phyloP scores from a whole-genome alignment of 1,140 invertebrate species.

The Bombus difficillimus region DNA sequence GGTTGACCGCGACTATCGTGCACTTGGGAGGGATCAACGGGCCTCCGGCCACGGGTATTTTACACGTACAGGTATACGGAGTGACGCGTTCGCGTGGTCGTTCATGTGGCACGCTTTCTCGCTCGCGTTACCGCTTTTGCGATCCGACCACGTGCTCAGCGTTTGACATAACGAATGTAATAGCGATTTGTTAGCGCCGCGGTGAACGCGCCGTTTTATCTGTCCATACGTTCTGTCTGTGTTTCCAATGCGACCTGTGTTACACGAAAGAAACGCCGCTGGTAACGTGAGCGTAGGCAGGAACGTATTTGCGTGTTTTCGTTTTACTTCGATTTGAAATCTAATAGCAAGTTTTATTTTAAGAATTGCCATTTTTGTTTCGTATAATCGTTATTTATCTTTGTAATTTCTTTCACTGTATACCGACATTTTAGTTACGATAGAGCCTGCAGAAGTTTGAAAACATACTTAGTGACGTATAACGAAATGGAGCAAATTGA shows the following conservation, averaged over 20 bases:
- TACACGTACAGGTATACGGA: constrained; percentile 26
- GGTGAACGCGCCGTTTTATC: constrained; percentile 7
- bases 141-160: background rate
- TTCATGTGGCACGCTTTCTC: constrained; percentile 30
- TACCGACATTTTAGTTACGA: too few species aligned
- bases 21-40: constrained; percentile 44
- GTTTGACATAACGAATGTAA: constrained; percentile 37
- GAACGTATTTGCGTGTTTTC: background rate
- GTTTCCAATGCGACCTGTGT: background rate
- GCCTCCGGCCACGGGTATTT: constrained; percentile 33
- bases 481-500: background rate
- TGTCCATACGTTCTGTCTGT: background rate
- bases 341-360: too few species aligned
- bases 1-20: constrained; percentile 62
- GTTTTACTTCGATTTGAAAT: background rate
- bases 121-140: constrained; percentile 23
- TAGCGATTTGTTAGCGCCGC: constrained; percentile 54
- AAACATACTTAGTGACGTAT: too few species aligned
- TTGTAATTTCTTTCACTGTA: too few species aligned
- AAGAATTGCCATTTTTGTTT: too few species aligned
- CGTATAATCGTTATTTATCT: too few species aligned
- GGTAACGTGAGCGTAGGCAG: background rate
- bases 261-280: background rate
- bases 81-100: constrained; percentile 51
- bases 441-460: too few species aligned